Base-by-base conservation (phyloP, 2,113 vertebrate species). In the Hystrix cristata region DNA sequence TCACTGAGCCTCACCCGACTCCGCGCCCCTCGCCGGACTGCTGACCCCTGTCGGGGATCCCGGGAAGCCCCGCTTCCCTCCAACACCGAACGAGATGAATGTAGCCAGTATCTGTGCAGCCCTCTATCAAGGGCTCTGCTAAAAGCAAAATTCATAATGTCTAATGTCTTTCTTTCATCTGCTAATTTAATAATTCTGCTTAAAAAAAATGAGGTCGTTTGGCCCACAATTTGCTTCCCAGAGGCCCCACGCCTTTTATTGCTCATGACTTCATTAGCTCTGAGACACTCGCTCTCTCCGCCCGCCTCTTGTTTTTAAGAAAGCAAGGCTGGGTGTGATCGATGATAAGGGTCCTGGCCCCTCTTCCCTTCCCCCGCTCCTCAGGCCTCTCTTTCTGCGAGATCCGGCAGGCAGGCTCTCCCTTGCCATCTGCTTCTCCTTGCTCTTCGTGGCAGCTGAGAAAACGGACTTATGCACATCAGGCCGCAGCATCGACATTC, bases 181-280 rank as follows among this genome's bases (percentile, higher is more conserved):
- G 85, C 95, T 98, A 98, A 98, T 97, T 98, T 98, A 98, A 98
- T 97, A 98, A 98, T 97, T 94, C 87, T 72, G 87, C 92, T 91
- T 88, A 96, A 51, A 71, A 71, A 97, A 97, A 97, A 98, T 97
- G 97, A 98, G 96, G 96, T 96, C 71, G 7, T 97, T 97, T 98
- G 94, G 97, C 92, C 96, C 89, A 94, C 84, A 92, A 76, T 98
- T 97, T 96, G 92, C 96, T 97, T 98, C 97, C 95, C 87, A 90
- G 96, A 88, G 97, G 90, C 95, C 90, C 86, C 18, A 85, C 11
- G 11, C 87, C 72, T 90, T 74, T 85, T 86, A 92, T 71, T 80
- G 87, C 95, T 97, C 90, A 95, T 25, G 88, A 96, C 71, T 97
- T 96, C 97, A 94, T 97, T 98, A 97, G 57, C 71, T 95, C 31